Evolutionary conservation across 2,797 vertebrate species (phyloP), one percentile per base, ranked within the genome.

Genomic region (Sylvia borin): DNA sequence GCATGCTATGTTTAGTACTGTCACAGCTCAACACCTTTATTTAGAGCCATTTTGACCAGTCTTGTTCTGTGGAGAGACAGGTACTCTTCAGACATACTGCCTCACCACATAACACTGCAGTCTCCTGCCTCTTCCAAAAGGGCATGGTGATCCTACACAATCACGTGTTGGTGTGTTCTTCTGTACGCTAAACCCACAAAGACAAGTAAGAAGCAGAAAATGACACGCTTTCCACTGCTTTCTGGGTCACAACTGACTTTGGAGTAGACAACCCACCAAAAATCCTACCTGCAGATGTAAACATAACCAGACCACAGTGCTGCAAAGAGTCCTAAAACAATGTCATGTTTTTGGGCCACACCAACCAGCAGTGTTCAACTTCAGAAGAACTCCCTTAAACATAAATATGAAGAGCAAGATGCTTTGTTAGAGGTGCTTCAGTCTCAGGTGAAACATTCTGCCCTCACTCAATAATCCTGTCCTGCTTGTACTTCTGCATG

Each of bases 381-480:
- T 73, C 43, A 73, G 54, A 77, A 72, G 5, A 57, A 22, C 18
- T 38, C 18, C 54, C 19, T 25, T 62, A 34, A 76, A 55, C 1
- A 8, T 22, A 78, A n/a, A 43, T 22, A 40, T 19, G 6, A 73
- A 72, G 16, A 70, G 8, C 3, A 20, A 48, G 20, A 36, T 0
- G 0, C 13, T 12, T 18, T 1, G 0, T 27, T 55, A 78, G 19
- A 65, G 7, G 14, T 48, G 10, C 7, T 42, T 65, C 38, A 45
- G 20, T 10, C 16, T 3, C 34, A 16, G 14, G 4, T 26, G 45
- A 79, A 61, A 57, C 5, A 3, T 14, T 13, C 7, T 31, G 6
- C 3, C 6, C 31, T 73, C 34, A 22, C 4, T 38, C 0, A 1
- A 16, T 40, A 1, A 16, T 40, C 25, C 31, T 74, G 11, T 53